Percentiles rank a stretch among this genome's conserved stretches.
Evolutionary conservation across 2,113 vertebrate genomes (phyloP).

Genomic region (Equus quagga): DNA sequence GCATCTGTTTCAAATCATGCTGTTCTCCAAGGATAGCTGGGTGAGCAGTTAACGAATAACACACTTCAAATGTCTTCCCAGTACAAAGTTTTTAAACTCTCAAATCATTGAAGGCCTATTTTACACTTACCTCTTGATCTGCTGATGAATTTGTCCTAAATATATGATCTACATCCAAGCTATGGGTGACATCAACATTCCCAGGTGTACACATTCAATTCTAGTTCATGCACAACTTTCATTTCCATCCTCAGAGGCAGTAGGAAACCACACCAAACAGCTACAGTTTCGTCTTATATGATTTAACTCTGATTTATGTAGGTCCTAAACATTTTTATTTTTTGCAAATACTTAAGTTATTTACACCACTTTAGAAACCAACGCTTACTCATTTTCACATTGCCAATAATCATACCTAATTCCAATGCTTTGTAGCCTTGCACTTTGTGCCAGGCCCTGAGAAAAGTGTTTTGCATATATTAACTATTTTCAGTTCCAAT

Average conservation of each 20-base stretch:
- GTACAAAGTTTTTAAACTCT: constrained; percentile 11
- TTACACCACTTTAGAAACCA: background rate
- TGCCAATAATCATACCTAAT: background rate
- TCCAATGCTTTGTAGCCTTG: background rate
- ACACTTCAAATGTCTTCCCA: constrained; percentile 35
- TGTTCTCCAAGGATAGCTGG: background rate
- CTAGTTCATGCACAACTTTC: background rate
- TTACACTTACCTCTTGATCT: constrained; percentile 7
- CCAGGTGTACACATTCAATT: background rate
- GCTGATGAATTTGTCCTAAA: background rate
- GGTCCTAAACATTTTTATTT: background rate
- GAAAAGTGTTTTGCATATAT: background rate
- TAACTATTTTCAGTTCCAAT: too few relatives aligned
- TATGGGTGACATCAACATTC: background rate
- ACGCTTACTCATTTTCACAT: background rate
- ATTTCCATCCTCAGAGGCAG: background rate
- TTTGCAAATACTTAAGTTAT: background rate
- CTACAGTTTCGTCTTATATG: background rate
- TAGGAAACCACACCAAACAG: background rate
- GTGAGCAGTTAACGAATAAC: constrained; percentile 37
- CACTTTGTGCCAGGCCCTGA: background rate
- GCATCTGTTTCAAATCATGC: constrained; percentile 49
- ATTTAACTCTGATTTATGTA: background rate
- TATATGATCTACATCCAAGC: background rate
- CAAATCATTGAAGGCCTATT: constrained; percentile 2